Evolutionary conservation across 1,140 invertebrate species (phyloP).

Genomic region (Lutraria rhynchaena): DNA sequence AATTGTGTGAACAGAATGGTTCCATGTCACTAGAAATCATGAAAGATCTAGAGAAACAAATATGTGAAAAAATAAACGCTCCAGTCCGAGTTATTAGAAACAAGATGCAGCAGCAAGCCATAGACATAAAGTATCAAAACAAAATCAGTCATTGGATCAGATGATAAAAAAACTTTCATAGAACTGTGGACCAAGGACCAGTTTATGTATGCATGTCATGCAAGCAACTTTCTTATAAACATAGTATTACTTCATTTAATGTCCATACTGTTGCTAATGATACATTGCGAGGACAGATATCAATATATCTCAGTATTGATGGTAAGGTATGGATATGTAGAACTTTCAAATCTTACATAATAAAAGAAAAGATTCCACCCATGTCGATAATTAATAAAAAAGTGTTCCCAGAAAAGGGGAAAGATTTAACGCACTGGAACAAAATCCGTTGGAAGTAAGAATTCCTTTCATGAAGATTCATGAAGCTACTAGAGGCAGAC

Average conservation of each 20-base stretch:
- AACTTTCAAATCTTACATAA: conserved; percentile 44
- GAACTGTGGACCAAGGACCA: conserved; percentile 39
- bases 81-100: too few species aligned
- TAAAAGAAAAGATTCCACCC: conserved; percentile 48
- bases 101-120: too few species aligned
- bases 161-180: conserved; percentile 39
- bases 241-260: conserved; percentile 44
- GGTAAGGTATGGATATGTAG: conserved; percentile 42
- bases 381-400: conserved; percentile 51
- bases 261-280: neutral
- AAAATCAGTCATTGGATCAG: conserved; percentile 2
- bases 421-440: conserved; percentile 48
- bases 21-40: neutral
- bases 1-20: conserved; percentile 11
- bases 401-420: conserved; percentile 41
- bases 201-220: conserved; percentile 52
- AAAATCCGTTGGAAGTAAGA: conserved; percentile 23
- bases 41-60: neutral
- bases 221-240: conserved; percentile 47
- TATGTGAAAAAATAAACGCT: neutral
- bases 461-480: conserved; percentile 60
- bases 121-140: too few species aligned
- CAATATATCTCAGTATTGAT: conserved; percentile 11
- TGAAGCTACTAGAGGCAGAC: conserved; percentile 54
- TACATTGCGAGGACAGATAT: conserved; percentile 12